Base-by-base conservation (phyloP, 2,888 invertebrate genomes). In the Coleophora deauratella region DNA sequence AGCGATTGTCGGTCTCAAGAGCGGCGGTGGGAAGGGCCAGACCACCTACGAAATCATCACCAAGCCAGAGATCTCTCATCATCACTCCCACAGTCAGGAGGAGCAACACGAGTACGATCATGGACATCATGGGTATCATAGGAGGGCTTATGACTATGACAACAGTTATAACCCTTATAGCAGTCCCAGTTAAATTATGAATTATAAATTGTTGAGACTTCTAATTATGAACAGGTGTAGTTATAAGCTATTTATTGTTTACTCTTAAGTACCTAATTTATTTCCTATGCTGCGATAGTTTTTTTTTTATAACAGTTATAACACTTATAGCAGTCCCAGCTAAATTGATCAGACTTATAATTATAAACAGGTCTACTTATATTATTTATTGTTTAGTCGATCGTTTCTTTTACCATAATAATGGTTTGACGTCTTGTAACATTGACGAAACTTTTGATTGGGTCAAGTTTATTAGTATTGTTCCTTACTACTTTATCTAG, bases 31-130 rank as follows among this genome's bases (percentile, higher is more conserved):
- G 10, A 89, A 90, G 49, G 91, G 91, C 52, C 86, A 90, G 14
- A 93, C 94, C 0, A 93, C 94, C 0, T 94, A 94, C 67, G 94
- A 94, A 74, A 93, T 94, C 64, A 91, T 94, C 43, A 90, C 93
- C 39, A 94, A 94, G 52, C 94, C 94, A 0, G 89, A 94, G 33
- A 91, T 93, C 49, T 90, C 91, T 0, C 90, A 90, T 57, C 86
- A 90, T 2, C 90, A 91, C 56, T 88, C 90, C 0, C 91, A 92
- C 59, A 90, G 91, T 44, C 91, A 92, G 44, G 91, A 91, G 46
- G 90, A 91, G 44, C 88, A 88, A 13, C 88, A 88, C 47, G 80
- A 86, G 11, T 80, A 84, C 30, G 86, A 85, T 0, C 84, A 86
- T 0, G 87, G 87, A 0, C 87, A 87, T 40, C 86, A 87, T 41